A percentile compares a stretch with the other conserved stretches of the same genome.
Evolutionary conservation across 1,140 invertebrate genomes (phyloP).

Genomic region (Coenobita brevimanus): DNA sequence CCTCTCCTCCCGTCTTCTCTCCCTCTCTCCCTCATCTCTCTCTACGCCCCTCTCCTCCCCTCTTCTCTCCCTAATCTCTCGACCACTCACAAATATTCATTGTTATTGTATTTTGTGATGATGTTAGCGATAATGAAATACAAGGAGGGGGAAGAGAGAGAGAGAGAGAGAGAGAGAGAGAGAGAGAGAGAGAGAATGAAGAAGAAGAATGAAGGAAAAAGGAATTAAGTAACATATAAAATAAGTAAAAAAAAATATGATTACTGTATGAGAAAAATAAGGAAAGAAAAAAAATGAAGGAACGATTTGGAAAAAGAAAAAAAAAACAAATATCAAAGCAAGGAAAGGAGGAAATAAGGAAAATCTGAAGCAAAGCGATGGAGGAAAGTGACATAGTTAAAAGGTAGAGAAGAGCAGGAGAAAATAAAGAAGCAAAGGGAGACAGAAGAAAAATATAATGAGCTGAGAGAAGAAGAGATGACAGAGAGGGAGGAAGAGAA

Average conservation of each 20-base stretch:
- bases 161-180: slow-evolving; percentile 47
- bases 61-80: background rate
- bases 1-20: background rate
- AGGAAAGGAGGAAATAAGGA: too few relatives aligned
- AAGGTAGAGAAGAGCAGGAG: background rate
- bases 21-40: background rate
- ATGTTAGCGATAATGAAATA: too few relatives aligned
- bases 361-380: too few relatives aligned
- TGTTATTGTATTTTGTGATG: too few relatives aligned
- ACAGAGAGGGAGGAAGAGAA: background rate
- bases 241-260: background rate
- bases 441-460: too few relatives aligned
- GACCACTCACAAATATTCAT: too few relatives aligned
- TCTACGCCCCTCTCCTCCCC: background rate
- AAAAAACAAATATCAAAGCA: too few relatives aligned
- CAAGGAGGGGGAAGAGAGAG: slow-evolving; percentile 10
- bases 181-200: slow-evolving; percentile 21
- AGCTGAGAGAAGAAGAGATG: too few relatives aligned
- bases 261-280: background rate
- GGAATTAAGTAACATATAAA: background rate
- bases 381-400: too few relatives aligned
- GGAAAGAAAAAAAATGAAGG: background rate
- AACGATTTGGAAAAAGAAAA: background rate
- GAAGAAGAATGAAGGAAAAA: background rate
- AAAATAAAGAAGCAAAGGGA: background rate